phyloP scores from a whole-genome alignment of 2,797 vertebrate species.

The Echiichthys vipera region DNA sequence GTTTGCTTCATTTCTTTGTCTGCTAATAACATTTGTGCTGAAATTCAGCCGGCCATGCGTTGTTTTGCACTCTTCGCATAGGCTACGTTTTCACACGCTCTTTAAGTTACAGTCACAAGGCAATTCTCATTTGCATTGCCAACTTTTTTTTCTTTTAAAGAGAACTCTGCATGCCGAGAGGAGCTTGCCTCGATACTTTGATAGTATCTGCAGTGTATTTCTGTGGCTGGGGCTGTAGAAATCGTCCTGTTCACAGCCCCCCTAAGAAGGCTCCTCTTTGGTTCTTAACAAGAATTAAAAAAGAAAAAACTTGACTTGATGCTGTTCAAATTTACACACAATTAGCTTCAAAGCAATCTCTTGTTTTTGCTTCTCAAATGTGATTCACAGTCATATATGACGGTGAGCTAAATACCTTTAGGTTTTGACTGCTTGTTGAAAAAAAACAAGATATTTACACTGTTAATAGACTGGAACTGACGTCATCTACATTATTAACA shows the following conservation, averaged over 20 bases:
- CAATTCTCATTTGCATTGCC: slow-evolving; percentile 31
- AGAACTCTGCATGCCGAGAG: slow-evolving; percentile 27
- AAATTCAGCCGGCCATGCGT: slow-evolving; percentile 22
- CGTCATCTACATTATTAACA: neutral
- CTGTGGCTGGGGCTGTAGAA: neutral
- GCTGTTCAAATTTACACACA: neutral
- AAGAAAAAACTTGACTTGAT: slow-evolving; percentile 10
- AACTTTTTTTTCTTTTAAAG: slow-evolving; percentile 21
- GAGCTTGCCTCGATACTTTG: slow-evolving; percentile 9
- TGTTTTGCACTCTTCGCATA: slow-evolving; percentile 33
- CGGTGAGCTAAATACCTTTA: neutral
- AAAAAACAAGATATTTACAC: neutral
- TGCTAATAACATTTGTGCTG: slow-evolving; percentile 23
- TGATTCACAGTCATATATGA: neutral
- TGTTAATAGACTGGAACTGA: neutral
- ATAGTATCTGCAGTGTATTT: slow-evolving; percentile 19
- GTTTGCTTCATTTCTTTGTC: slow-evolving; percentile 17
- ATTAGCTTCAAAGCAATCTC: neutral
- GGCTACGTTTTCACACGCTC: slow-evolving; percentile 42
- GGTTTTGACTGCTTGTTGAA: neutral
- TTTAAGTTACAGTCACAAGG: slow-evolving; percentile 33
- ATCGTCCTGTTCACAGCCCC: neutral
- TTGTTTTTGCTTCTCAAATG: neutral
- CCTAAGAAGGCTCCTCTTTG: neutral
- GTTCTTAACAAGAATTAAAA: neutral